Conservation (phyloP, 2,113 vertebrate species). For the Grallaria varia region DNA sequence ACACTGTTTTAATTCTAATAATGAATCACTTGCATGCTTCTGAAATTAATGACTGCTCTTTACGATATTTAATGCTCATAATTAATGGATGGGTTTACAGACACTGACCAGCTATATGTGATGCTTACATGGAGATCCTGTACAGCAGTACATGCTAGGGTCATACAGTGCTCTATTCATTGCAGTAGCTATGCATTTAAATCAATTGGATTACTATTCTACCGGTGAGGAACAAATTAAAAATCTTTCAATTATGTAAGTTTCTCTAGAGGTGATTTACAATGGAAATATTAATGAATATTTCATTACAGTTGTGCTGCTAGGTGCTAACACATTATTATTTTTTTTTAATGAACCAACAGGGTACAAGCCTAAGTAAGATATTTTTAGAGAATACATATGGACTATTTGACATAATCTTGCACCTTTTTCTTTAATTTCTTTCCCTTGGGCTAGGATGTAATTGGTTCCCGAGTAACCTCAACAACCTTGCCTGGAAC, state of each 20-base stretch:
- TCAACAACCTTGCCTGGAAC: constrained; percentile 23
- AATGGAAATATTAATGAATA: constrained; percentile 27
- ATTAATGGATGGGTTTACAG: not conserved
- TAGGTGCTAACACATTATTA: not conserved
- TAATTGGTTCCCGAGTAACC: constrained; percentile 33
- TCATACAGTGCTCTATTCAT: not conserved
- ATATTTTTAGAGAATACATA: constrained; percentile 17
- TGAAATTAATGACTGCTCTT: not conserved
- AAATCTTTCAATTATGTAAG: not conserved
- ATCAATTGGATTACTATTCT: not conserved
- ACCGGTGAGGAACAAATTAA: not conserved
- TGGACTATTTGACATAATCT: not conserved
- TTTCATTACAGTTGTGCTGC: constrained; percentile 16
- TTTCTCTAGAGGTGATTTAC: constrained; percentile 8
- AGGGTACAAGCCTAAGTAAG: not conserved
- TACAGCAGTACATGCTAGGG: not conserved
- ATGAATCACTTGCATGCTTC: not conserved
- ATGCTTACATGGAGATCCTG: not conserved
- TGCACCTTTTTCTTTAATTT: constrained; percentile 20
- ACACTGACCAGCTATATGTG: not conserved
- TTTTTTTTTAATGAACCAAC: not conserved
- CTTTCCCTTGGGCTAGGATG: not conserved
- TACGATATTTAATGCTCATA: not conserved
- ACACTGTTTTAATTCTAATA: not conserved
- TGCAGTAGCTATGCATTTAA: not conserved